phyloP scores from a whole-genome alignment of 2,888 invertebrate genomes.

The Rotaria magnacalcarata region DNA sequence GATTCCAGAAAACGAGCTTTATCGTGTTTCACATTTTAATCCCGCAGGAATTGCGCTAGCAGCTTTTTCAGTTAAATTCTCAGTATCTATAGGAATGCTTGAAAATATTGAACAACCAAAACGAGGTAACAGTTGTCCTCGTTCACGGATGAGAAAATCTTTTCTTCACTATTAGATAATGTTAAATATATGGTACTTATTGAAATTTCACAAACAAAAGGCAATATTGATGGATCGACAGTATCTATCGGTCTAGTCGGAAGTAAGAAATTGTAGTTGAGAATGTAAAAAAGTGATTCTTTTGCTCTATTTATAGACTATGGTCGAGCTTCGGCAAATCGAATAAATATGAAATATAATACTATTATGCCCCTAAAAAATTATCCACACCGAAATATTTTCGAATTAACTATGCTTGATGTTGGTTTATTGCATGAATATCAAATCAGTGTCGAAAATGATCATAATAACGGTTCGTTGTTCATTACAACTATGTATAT shows the following conservation, averaged over 20 bases:
- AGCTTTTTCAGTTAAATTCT: neutral
- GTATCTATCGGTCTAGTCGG: neutral
- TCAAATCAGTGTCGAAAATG: neutral
- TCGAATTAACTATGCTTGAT: neutral
- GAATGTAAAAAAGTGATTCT: neutral
- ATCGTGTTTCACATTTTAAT: too few relatives aligned
- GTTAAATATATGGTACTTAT: conserved; percentile 25
- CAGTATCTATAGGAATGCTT: neutral
- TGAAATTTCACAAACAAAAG: neutral
- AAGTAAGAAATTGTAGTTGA: neutral
- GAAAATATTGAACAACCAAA: conserved; percentile 7
- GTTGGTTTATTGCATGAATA: neutral
- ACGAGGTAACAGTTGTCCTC: neutral
- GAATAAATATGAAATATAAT: neutral
- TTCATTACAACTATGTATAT: neutral
- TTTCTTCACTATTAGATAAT: neutral
- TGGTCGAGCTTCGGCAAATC: neutral
- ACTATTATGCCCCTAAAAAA: neutral
- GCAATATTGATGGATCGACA: neutral
- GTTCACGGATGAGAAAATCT: neutral
- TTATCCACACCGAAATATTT: neutral
- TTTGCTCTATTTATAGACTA: neutral
- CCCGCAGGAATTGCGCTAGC: too few relatives aligned
- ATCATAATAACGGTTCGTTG: neutral
- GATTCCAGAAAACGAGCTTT: too few relatives aligned